Evolutionary conservation across 2,113 vertebrate genomes (phyloP).

Genomic region (Recurvirostra avosetta): DNA sequence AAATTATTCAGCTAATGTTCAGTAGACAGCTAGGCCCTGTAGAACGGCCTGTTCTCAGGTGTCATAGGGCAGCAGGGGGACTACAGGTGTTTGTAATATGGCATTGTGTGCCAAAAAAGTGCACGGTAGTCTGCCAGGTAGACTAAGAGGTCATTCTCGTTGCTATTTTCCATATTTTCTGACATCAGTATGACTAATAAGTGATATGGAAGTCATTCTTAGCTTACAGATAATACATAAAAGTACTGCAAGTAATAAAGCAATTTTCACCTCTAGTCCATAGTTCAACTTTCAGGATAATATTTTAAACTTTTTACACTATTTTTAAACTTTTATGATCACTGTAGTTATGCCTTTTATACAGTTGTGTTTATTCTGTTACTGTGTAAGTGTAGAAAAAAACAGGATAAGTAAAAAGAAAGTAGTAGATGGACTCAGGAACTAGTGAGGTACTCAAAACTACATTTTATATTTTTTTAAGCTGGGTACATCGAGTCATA

Average conservation of each 20-base stretch:
- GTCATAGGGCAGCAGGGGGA: rapidly evolving
- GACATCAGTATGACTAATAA: not conserved
- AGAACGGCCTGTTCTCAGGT: not conserved
- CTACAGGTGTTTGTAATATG: not conserved
- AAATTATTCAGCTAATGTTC: not conserved
- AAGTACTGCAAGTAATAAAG: not conserved
- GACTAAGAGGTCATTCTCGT: not conserved
- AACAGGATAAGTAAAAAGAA: not conserved
- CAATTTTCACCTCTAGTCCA: not conserved
- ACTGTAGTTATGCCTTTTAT: not conserved
- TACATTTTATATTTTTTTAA: not conserved
- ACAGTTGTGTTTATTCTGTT: not conserved
- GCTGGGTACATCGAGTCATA: not conserved
- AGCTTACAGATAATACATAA: not conserved
- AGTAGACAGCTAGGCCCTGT: not conserved
- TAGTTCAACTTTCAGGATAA: not conserved
- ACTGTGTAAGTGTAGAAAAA: not conserved
- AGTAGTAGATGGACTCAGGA: not conserved
- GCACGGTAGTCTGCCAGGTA: not conserved
- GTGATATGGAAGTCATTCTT: not conserved
- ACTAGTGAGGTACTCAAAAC: not conserved
- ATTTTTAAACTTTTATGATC: not conserved
- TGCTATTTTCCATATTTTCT: not conserved
- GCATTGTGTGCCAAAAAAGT: not conserved
- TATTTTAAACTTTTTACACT: not conserved